Evolutionary conservation across 2,797 vertebrate genomes (phyloP).

Genomic region (Bradypodion ventrale): DNA sequence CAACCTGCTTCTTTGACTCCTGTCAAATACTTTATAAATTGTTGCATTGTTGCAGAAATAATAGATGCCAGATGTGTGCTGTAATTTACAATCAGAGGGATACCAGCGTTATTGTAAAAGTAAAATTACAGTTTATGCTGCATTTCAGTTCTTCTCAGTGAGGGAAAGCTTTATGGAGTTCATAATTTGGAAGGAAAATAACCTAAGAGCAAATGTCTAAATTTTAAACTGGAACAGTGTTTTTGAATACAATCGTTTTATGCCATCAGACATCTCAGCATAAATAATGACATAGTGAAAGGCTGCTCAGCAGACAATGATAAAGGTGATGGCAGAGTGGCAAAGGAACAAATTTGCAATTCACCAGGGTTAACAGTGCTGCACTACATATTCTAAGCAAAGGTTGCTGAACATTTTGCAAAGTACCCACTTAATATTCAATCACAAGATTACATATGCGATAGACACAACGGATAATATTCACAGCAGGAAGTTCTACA

Average conservation of each 20-base stretch:
- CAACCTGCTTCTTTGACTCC: not conserved
- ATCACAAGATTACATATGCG: constrained; percentile 63
- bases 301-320: constrained; percentile 61
- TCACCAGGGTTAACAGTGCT: constrained; percentile 50
- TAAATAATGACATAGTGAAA: constrained; percentile 53
- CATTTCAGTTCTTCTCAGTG: constrained; percentile 42
- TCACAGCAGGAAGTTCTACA: constrained; percentile 62
- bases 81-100: constrained; percentile 57
- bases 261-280: not conserved
- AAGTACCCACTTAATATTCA: constrained; percentile 65
- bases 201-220: constrained; percentile 7
- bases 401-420: constrained; percentile 61
- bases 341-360: constrained; percentile 58
- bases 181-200: constrained; percentile 36
- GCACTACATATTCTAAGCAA: constrained; percentile 66
- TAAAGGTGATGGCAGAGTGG: constrained; percentile 47
- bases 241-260: constrained; percentile 5
- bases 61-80: constrained; percentile 62
- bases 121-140: constrained; percentile 60
- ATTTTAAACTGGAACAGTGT: constrained; percentile 51
- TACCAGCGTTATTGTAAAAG: constrained; percentile 57
- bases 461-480: constrained; percentile 66
- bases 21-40: constrained; percentile 64
- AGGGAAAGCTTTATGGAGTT: constrained; percentile 37
- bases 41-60: constrained; percentile 64